phyloP scores from a whole-genome alignment of 2,797 vertebrate genomes.

The Protonibea diacanthus region DNA sequence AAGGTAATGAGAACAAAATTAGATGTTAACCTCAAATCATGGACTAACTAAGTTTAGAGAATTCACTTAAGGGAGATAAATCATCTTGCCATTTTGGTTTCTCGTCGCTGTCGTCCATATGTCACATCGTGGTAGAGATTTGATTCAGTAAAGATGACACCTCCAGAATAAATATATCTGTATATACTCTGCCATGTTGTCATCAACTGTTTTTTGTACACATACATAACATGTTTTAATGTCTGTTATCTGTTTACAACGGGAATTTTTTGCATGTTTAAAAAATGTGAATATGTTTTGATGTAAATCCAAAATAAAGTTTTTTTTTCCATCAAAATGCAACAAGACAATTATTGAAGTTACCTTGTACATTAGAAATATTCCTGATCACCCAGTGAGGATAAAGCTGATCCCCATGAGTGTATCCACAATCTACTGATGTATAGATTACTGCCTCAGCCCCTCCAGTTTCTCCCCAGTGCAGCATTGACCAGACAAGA shows the following conservation, averaged over 20 bases:
- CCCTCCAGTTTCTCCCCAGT: slow-evolving; percentile 50
- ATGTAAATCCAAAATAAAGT: not conserved
- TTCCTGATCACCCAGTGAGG: slow-evolving; percentile 17
- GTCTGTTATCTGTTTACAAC: not conserved
- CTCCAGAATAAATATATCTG: not conserved
- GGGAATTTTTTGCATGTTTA: not conserved
- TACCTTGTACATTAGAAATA: slow-evolving; percentile 2
- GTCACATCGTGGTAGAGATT: not conserved
- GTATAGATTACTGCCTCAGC: slow-evolving; percentile 55
- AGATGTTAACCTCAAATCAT: slow-evolving; percentile 2
- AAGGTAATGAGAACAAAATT: slow-evolving; percentile 1
- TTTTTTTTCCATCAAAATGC: not conserved
- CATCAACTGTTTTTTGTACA: not conserved
- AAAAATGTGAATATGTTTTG: not conserved
- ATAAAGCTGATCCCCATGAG: slow-evolving; percentile 37
- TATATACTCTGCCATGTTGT: not conserved
- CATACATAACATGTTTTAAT: not conserved
- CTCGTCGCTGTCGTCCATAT: not conserved
- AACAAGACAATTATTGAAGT: not conserved
- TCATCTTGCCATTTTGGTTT: not conserved
- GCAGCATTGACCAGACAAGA: slow-evolving; percentile 58
- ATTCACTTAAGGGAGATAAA: not conserved
- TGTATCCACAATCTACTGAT: slow-evolving; percentile 52
- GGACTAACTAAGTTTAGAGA: slow-evolving; percentile 5
- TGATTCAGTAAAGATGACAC: not conserved